These are phyloP conservation scores for Diploscapter pachys DNA, from an alignment of 1,140 invertebrate genomes.

Conservation along the genomic window DNA sequence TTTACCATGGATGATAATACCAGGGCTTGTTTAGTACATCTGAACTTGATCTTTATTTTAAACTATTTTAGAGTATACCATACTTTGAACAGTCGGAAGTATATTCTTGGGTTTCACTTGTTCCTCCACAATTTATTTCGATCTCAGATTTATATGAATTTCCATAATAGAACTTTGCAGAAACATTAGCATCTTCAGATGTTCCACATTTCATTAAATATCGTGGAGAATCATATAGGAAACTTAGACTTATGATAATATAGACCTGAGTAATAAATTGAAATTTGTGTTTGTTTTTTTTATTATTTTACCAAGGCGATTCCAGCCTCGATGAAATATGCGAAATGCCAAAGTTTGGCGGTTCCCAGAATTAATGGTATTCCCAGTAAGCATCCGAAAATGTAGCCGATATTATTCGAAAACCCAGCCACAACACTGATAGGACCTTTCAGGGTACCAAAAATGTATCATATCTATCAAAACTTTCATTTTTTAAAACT, in stretches of 20 bases:
- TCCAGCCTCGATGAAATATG: conserved; percentile 16
- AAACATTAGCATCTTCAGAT: not conserved
- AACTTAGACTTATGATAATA: not conserved
- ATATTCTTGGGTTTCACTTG: not conserved
- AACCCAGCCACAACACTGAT: conserved; percentile 29
- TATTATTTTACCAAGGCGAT: conserved; percentile 6
- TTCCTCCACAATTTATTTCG: conserved; percentile 10
- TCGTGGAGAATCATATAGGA: not conserved
- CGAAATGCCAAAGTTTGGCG: conserved; percentile 23
- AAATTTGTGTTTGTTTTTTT: not conserved
- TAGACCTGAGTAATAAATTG: not conserved
- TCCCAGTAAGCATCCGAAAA: conserved; percentile 25
- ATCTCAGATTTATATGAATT: not conserved
- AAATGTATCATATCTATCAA: conserved; percentile 11
- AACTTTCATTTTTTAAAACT: conserved; percentile 8
- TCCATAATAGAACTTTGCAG: conserved; percentile 2
- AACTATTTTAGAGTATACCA: not conserved
- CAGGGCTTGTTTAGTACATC: conserved; percentile 15
- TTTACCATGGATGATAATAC: conserved; percentile 24
- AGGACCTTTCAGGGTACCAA: conserved; percentile 13
- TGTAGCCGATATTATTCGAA: conserved; percentile 36
- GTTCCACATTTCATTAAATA: not conserved
- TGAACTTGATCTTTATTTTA: conserved; percentile 10
- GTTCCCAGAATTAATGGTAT: conserved; percentile 31
- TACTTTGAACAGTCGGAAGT: conserved; percentile 1